Conservation (phyloP, 2,888 invertebrate species). For the Stenodera caucasica region DNA sequence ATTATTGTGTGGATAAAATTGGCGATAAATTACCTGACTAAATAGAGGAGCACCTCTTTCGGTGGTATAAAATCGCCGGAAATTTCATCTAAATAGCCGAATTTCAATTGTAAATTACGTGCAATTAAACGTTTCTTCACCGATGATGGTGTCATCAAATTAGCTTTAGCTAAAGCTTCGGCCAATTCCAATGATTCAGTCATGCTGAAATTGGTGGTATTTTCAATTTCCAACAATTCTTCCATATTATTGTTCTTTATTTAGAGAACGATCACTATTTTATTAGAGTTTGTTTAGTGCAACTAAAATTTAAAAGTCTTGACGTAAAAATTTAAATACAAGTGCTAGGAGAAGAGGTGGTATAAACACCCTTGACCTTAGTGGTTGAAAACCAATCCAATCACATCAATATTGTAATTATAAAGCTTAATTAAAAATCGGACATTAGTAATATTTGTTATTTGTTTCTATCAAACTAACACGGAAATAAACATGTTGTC, state of each 20-base stretch:
- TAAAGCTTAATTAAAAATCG: slow-evolving; percentile 16
- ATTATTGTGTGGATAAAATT: too few species aligned
- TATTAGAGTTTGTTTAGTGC: too few species aligned
- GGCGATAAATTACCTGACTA: slow-evolving; percentile 61
- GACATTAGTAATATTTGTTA: slow-evolving; percentile 16
- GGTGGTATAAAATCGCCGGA: slow-evolving; percentile 62
- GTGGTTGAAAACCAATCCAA: neutral
- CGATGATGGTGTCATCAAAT: slow-evolving; percentile 62
- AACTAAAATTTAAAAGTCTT: too few species aligned
- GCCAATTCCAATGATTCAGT: slow-evolving; percentile 60
- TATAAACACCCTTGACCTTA: slow-evolving; percentile 23
- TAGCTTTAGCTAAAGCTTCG: slow-evolving; percentile 62
- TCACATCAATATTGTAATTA: neutral
- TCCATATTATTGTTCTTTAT: neutral
- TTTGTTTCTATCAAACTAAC: slow-evolving; percentile 7
- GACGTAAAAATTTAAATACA: slow-evolving; percentile 1
- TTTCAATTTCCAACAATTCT: neutral
- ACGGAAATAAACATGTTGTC: slow-evolving; percentile 25
- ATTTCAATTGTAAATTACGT: slow-evolving; percentile 60
- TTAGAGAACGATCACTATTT: too few species aligned
- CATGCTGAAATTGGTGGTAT: slow-evolving; percentile 26
- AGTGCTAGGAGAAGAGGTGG: slow-evolving; percentile 17
- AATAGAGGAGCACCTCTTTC: slow-evolving; percentile 63
- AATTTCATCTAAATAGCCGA: slow-evolving; percentile 49
- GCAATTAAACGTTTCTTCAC: slow-evolving; percentile 61